These are phyloP conservation scores for Amazona guildingii DNA, from an alignment of 2,113 vertebrate species.

Conservation along the genomic window DNA sequence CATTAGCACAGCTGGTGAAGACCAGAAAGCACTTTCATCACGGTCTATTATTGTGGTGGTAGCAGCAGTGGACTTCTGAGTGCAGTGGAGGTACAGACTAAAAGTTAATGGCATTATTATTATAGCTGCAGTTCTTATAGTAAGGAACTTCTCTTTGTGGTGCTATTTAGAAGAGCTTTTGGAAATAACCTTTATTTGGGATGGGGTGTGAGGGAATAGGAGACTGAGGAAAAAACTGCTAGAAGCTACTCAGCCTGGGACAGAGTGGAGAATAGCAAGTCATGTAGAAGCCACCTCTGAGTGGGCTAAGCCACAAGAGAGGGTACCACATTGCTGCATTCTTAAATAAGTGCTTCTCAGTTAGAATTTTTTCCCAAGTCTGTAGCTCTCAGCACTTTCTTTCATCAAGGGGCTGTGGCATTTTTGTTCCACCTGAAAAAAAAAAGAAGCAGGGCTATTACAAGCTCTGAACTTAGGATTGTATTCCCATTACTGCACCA, in stretches of 20 bases:
- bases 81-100: not conserved
- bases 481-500: not conserved
- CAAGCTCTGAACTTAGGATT: not conserved
- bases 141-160: not conserved
- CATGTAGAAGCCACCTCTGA: not conserved
- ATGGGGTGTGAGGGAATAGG: not conserved
- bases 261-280: not conserved
- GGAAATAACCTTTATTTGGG: not conserved
- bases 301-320: not conserved
- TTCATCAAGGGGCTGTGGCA: not conserved
- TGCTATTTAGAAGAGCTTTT: not conserved
- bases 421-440: slow-evolving; percentile 25
- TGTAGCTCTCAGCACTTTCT: not conserved
- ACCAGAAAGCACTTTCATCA: not conserved
- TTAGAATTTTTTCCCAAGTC: not conserved
- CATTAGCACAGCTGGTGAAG: not conserved
- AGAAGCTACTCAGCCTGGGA: not conserved
- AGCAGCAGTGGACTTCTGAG: not conserved
- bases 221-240: not conserved
- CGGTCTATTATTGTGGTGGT: not conserved
- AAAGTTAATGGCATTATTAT: not conserved
- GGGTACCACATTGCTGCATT: not conserved
- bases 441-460: slow-evolving; percentile 19
- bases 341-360: not conserved
- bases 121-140: not conserved